Conservation (phyloP, 2,888 invertebrate species). For the Agapostemon virescens region DNA sequence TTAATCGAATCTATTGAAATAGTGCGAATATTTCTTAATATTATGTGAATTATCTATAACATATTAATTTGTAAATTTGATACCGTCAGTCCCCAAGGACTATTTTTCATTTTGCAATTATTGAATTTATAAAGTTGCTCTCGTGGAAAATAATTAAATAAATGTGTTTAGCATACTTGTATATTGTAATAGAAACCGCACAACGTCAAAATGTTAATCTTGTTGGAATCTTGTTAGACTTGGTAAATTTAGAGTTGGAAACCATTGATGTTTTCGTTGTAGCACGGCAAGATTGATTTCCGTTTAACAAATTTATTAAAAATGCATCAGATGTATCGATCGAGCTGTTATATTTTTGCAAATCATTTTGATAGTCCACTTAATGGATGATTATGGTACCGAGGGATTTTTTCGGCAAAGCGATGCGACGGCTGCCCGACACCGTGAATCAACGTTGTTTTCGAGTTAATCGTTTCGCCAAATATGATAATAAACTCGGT, state of each 20-base stretch:
- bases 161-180: no score
- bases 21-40: no score
- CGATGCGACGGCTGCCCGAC: neutral
- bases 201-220: no score
- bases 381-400: neutral
- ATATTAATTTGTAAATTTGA: no score
- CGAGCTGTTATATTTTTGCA: neutral
- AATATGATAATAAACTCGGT: slow-evolving; percentile 14
- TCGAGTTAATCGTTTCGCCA: slow-evolving; percentile 9
- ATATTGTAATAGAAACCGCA: no score
- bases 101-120: no score
- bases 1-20: no score
- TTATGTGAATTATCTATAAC: no score
- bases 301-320: neutral
- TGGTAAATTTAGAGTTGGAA: neutral
- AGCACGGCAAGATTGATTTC: neutral
- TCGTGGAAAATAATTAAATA: no score
- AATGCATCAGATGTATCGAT: neutral
- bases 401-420: neutral
- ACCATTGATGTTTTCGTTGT: neutral
- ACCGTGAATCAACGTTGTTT: neutral
- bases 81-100: no score
- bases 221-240: no score
- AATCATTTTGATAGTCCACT: neutral
- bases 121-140: no score